Conservation (phyloP, 2,888 invertebrate species). For the Pemphredon lugubris region DNA sequence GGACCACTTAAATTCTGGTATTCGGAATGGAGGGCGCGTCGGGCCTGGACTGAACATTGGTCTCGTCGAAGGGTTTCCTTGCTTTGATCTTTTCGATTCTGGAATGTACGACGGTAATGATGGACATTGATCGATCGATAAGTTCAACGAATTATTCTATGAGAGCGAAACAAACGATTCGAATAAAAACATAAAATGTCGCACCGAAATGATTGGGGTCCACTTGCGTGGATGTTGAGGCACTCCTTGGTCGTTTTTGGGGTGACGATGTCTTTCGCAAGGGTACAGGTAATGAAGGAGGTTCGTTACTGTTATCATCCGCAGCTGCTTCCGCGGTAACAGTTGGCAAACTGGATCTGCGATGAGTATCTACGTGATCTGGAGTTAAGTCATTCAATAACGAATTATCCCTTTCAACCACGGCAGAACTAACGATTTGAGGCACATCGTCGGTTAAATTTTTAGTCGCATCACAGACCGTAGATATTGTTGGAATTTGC, state of each 20-base stretch:
- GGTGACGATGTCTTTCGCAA: conserved; percentile 82
- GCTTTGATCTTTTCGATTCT: conserved; percentile 78
- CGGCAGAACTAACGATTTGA: conserved; percentile 78
- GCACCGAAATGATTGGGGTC: conserved; percentile 92
- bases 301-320: conserved; percentile 76
- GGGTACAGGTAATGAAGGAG: conserved; percentile 77
- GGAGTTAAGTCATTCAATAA: conserved; percentile 68
- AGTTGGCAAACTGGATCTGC: conserved; percentile 85
- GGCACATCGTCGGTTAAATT: conserved; percentile 79
- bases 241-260: conserved; percentile 88
- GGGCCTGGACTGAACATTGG: conserved; percentile 97
- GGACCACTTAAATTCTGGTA: conserved; percentile 99
- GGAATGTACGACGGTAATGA: conserved; percentile 1
- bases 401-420: conserved; percentile 73
- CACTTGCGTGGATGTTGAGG: conserved; percentile 91
- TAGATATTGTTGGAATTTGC: conserved; percentile 87
- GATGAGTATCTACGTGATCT: conserved; percentile 79
- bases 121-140: background rate
- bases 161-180: too few species aligned
- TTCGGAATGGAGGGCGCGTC: conserved; percentile 97
- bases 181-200: background rate
- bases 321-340: conserved; percentile 75
- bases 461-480: conserved; percentile 87
- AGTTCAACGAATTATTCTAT: too few species aligned
- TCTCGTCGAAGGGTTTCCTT: conserved; percentile 86